phyloP scores from a whole-genome alignment of 1,140 invertebrate species.

The Cataglyphis hispanica region DNA sequence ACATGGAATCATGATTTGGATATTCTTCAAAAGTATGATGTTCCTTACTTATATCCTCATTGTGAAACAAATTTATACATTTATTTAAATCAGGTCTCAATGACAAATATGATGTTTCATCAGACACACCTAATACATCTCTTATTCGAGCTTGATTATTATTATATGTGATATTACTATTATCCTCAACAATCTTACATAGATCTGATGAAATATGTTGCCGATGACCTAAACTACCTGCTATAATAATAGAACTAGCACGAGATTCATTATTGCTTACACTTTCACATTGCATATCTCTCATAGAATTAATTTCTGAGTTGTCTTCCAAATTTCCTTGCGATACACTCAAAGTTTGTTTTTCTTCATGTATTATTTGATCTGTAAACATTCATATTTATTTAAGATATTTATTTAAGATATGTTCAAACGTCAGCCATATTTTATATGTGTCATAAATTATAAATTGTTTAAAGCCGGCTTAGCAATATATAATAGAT shows the following conservation, averaged over 20 bases:
- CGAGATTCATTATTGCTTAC: background rate
- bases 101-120: conserved; percentile 22
- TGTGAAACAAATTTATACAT: conserved; percentile 56
- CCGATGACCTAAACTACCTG: background rate
- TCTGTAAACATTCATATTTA: conserved; percentile 12
- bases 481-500: too few relatives aligned
- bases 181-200: background rate
- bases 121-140: background rate
- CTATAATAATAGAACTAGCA: conserved; percentile 44
- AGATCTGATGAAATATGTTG: background rate
- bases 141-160: background rate
- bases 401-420: too few relatives aligned
- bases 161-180: background rate
- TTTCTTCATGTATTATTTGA: background rate
- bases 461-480: too few relatives aligned
- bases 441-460: background rate
- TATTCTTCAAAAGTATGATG: background rate
- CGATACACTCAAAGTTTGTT: background rate
- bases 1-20: background rate
- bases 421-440: background rate
- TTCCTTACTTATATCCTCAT: background rate
- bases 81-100: conserved; percentile 62
- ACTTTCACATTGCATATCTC: background rate
- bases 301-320: background rate
- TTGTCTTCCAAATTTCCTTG: conserved; percentile 21